Evolutionary conservation across 2,797 vertebrate species (phyloP).

Genomic region (Lycodopsis pacificus): DNA sequence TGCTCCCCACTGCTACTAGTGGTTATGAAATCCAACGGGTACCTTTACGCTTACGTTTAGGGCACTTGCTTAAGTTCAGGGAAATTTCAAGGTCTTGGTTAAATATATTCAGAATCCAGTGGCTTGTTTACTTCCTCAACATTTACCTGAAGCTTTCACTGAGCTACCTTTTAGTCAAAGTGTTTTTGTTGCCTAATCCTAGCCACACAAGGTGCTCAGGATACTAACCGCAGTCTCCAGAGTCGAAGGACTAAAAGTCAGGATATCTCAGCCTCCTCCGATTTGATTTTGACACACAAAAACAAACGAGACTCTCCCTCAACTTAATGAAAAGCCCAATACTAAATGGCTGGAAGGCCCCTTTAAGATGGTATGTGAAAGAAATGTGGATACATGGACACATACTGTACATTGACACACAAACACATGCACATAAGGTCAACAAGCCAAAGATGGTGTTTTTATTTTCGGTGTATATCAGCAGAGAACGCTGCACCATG

Average conservation of each 20-base stretch:
- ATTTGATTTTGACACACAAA: background rate
- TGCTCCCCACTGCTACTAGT: background rate
- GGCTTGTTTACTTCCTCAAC: background rate
- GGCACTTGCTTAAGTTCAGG: background rate
- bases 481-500: background rate
- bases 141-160: background rate
- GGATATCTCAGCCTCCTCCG: background rate
- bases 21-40: background rate
- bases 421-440: background rate
- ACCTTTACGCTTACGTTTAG: background rate
- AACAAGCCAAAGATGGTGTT: background rate
- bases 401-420: background rate
- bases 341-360: background rate
- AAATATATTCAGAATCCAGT: background rate
- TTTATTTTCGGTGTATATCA: background rate
- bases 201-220: background rate
- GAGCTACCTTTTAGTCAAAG: background rate
- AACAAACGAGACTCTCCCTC: background rate
- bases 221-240: background rate
- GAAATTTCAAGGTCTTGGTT: background rate
- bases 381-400: background rate
- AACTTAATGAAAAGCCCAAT: background rate
- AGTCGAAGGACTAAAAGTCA: background rate
- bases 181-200: background rate
- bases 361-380: background rate